Conservation (phyloP, 2,113 vertebrate genomes). For the Phycodurus eques region DNA sequence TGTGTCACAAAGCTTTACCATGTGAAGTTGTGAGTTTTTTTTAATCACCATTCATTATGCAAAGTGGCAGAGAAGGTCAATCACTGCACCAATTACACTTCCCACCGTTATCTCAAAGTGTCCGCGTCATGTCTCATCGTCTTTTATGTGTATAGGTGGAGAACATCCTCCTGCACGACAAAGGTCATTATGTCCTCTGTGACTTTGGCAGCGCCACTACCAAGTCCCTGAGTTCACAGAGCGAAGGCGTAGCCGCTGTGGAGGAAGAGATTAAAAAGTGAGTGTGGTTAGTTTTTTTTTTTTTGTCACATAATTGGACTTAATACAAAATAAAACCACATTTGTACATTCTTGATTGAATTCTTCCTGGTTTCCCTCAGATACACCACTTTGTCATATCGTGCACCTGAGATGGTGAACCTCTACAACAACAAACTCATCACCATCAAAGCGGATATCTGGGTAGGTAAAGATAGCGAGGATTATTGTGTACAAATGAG, state of each 20-base stretch:
- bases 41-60: background rate
- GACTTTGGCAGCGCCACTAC: slow-evolving; percentile 97
- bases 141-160: slow-evolving; percentile 80
- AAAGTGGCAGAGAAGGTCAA: background rate
- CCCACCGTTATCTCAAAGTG: background rate
- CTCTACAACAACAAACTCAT: slow-evolving; percentile 96
- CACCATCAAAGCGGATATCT: slow-evolving; percentile 95
- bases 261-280: slow-evolving; percentile 99
- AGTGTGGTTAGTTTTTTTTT: slow-evolving; percentile 30
- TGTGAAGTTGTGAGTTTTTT: background rate
- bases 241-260: slow-evolving; percentile 86
- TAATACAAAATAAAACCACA: background rate
- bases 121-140: slow-evolving; percentile 2
- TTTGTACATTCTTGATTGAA: background rate
- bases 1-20: background rate
- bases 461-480: slow-evolving; percentile 75
- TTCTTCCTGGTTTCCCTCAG: slow-evolving; percentile 58
- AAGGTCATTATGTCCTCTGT: slow-evolving; percentile 96
- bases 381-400: slow-evolving; percentile 96
- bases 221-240: slow-evolving; percentile 94
- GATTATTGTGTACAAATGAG: background rate
- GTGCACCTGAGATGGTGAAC: slow-evolving; percentile 98
- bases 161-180: slow-evolving; percentile 95
- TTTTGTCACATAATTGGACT: background rate
- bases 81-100: background rate